Percentiles rank a stretch among this genome's conserved stretches.
Evolutionary conservation across 2,888 invertebrate species (phyloP).

Genomic region (Andrena praecox): DNA sequence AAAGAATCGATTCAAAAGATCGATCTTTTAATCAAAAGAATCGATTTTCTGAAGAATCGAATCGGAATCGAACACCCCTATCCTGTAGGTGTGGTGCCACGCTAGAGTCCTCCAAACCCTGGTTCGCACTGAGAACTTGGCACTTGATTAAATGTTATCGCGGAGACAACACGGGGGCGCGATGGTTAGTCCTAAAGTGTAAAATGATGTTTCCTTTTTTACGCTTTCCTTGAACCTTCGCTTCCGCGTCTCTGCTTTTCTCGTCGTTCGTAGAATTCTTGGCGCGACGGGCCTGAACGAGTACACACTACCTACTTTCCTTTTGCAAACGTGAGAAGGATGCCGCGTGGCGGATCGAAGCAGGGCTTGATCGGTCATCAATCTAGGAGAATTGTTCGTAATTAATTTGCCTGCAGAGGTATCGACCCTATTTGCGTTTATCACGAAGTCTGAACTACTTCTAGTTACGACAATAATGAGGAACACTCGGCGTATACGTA

Average conservation of each 20-base stretch:
- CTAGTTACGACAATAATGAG: conserved; percentile 71
- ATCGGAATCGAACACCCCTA: no score
- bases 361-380: background rate
- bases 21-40: no score
- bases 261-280: background rate
- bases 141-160: background rate
- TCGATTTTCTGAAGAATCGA: no score
- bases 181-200: conserved; percentile 1
- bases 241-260: background rate
- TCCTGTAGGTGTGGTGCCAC: no score
- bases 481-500: conserved; percentile 51
- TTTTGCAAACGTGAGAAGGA: conserved; percentile 5
- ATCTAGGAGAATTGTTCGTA: background rate
- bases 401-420: conserved; percentile 17
- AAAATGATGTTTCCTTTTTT: background rate
- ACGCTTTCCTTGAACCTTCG: no score
- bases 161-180: background rate
- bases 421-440: conserved; percentile 37
- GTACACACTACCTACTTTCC: background rate
- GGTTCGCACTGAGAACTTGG: background rate
- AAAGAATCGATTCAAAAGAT: no score
- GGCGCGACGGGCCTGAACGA: background rate
- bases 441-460: conserved; percentile 67
- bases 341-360: background rate
- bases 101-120: no score